Evolutionary conservation across 2,797 vertebrate species (phyloP), one percentile per base, ranked within the genome.

Genomic region (Anguilla anguilla): DNA sequence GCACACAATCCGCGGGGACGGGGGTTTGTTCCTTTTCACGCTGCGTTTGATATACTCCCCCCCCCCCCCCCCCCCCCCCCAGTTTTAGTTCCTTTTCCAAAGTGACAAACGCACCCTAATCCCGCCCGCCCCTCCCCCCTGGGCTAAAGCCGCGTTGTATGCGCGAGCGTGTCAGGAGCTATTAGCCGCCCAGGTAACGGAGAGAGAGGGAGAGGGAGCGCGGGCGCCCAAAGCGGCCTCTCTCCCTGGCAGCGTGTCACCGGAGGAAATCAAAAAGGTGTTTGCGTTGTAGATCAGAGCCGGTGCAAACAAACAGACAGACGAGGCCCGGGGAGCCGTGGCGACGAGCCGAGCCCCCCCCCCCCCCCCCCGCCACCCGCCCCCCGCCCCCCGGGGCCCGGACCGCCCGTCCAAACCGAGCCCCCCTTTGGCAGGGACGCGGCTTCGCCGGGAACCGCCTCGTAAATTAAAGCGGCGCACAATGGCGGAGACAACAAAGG

Each of bases 141-240:
- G 19, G 17, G 46, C 69, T 87, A 72, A 59, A 85, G 53, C 53
- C 39, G 35, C 55, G 74, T 85, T 77, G 77, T 88, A 49, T 87
- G n/a, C 43, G 43, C 85, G 67, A 84, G 67, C 9, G 13, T 81
- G 83, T 88, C 87, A 81, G 51, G 25, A 85, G 67, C 55, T 85
- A 64, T 88, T 85, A 88, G 83, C 51, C 13, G 25, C 51, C 85
- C 87, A 88, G 67, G 69, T 88, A 53, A 88, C 59, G 22, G 72
- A 25, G 19, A 84, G 86, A 72, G 51, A 3, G 87, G 15, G 86
- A 72, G 51, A 3, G 87, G 15, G 81, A 88, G 25, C 3, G 25
- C 6, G 31, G 9, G 31, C 31, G 46, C 57, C 53, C 31, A 85
- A 72, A 84, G 49, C 67, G 84, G 67, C 53, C 51, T 77, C 39